phyloP scores from a whole-genome alignment of 64 coral and sea anemone species.

The Platygyra sinensis region DNA sequence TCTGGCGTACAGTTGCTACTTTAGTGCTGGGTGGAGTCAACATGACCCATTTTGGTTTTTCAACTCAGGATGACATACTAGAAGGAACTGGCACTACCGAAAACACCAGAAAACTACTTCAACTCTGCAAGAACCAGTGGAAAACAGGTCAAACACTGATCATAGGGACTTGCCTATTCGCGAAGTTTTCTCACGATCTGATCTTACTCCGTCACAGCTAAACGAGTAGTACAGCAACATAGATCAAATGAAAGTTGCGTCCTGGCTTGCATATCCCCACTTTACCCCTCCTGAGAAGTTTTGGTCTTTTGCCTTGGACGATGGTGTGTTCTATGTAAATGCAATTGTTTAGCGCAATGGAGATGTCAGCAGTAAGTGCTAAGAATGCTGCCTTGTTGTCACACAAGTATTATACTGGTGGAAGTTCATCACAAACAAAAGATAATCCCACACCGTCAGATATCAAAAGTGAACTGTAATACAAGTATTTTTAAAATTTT shows the following conservation, averaged over 20 bases:
- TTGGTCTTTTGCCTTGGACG: constrained; percentile 84
- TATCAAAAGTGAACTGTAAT: constrained; percentile 8
- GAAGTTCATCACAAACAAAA: background rate
- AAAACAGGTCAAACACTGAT: constrained; percentile 32
- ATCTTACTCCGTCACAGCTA: constrained; percentile 53
- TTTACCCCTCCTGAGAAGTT: constrained; percentile 83
- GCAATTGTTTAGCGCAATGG: constrained; percentile 98
- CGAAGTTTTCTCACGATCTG: constrained; percentile 83
- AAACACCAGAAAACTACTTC: constrained; percentile 87
- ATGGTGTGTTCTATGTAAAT: constrained; percentile 97
- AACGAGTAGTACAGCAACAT: constrained; percentile 56
- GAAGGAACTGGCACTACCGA: constrained; percentile 80
- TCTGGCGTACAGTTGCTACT: too few species aligned
- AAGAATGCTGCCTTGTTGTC: constrained; percentile 89
- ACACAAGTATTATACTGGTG: constrained; percentile 47
- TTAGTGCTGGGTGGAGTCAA: constrained; percentile 74
- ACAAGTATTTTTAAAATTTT: background rate
- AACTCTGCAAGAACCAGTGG: constrained; percentile 80
- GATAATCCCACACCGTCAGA: background rate
- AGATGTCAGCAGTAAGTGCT: too few species aligned
- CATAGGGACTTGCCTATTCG: constrained; percentile 51
- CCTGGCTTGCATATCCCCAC: constrained; percentile 91
- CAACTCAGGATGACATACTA: constrained; percentile 46
- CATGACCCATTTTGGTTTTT: constrained; percentile 76
- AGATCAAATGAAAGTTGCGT: constrained; percentile 43